These are phyloP conservation scores for Trissoscelio sp. DNA, from an alignment of 2,888 invertebrate species.

Conservation along the genomic window DNA sequence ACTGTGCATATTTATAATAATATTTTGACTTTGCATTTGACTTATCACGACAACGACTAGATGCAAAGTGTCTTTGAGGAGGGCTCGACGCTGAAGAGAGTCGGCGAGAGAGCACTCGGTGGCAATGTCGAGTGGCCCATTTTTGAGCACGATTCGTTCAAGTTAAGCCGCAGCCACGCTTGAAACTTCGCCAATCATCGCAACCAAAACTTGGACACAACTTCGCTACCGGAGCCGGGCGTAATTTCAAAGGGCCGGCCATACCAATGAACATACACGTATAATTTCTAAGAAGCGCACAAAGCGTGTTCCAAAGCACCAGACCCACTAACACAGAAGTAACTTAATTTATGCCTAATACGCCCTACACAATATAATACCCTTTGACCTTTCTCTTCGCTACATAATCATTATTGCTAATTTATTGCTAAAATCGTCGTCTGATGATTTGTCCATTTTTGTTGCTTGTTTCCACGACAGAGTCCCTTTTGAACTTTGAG, in stretches of 20 bases:
- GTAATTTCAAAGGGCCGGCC: conserved; percentile 18
- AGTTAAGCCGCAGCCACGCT: not conserved
- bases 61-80: not conserved
- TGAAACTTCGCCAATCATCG: conserved; percentile 36
- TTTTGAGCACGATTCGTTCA: conserved; percentile 19
- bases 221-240: conserved; percentile 1
- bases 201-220: conserved; percentile 36
- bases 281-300: conserved; percentile 19
- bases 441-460: not conserved
- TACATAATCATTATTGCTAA: conserved; percentile 39
- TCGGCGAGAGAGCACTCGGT: conserved; percentile 5
- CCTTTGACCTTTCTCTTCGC: conserved; percentile 33
- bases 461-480: not conserved
- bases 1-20: not conserved
- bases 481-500: not conserved
- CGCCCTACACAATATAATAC: conserved; percentile 20
- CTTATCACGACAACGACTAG: conserved; percentile 2
- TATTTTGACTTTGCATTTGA: not conserved
- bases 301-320: conserved; percentile 1
- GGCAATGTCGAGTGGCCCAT: not conserved
- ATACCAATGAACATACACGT: conserved; percentile 20
- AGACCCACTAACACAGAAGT: conserved; percentile 5
- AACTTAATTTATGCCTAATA: conserved; percentile 30
- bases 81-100: not conserved
- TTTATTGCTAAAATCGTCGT: conserved; percentile 9